Percentiles rank a stretch among this genome's conserved stretches.
Conservation (phyloP, 2,888 invertebrate genomes). For the Andrena trimmerana region DNA sequence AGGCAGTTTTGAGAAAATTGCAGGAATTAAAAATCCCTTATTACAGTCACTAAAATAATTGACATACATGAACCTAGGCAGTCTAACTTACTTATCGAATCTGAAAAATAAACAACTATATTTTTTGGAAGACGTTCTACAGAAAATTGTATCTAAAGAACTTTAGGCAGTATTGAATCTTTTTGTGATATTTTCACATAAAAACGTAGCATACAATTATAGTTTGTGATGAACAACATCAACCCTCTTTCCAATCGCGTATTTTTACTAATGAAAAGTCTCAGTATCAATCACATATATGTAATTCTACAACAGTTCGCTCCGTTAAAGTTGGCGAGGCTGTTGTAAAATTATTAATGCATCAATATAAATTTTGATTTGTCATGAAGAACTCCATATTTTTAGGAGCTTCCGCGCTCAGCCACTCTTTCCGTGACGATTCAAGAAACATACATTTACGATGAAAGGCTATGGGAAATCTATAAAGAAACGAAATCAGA, state of each 20-base stretch:
- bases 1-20: background rate
- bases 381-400: background rate
- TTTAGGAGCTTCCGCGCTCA: background rate
- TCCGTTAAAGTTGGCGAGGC: background rate
- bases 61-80: background rate
- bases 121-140: slow-evolving; percentile 40
- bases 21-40: background rate
- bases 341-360: background rate
- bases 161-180: background rate
- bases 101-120: slow-evolving; percentile 3
- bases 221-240: slow-evolving; percentile 15
- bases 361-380: background rate
- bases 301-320: background rate
- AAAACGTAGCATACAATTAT: background rate
- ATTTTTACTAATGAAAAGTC: background rate
- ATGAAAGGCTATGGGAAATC: background rate
- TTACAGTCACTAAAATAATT: background rate
- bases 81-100: background rate
- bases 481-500: background rate
- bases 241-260: slow-evolving; percentile 5
- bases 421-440: background rate
- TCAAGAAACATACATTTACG: background rate
- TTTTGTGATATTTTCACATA: background rate
- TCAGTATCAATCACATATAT: background rate
- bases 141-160: slow-evolving; percentile 17